These are phyloP conservation scores for Glyptemys insculpta DNA, from an alignment of 2,797 vertebrate species.

Conservation along the genomic window DNA sequence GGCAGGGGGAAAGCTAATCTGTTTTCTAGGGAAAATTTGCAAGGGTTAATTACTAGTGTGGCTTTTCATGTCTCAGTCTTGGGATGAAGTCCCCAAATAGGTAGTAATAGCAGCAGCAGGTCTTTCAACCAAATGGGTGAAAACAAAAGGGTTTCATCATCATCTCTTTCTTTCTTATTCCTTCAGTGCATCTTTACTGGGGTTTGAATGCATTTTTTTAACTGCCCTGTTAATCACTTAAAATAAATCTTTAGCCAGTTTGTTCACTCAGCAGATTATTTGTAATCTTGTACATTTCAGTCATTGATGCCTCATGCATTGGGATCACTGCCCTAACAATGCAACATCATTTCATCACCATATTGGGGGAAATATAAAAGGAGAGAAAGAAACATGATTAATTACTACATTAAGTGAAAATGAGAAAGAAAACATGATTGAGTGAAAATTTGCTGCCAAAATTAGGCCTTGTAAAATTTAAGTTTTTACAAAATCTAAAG, in stretches of 20 bases:
- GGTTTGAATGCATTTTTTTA: background rate
- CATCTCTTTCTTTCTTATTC: background rate
- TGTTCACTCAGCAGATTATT: background rate
- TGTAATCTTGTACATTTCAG: background rate
- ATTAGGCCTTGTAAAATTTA: background rate
- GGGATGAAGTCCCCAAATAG: background rate
- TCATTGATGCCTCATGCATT: background rate
- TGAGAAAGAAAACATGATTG: background rate
- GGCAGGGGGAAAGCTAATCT: no score
- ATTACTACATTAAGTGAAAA: background rate
- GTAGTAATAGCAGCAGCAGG: background rate
- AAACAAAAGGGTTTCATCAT: background rate
- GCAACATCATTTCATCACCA: background rate
- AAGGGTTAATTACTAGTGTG: background rate
- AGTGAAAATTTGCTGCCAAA: background rate
- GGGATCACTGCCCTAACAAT: background rate
- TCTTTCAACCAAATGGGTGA: background rate
- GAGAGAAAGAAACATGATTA: background rate
- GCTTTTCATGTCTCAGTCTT: background rate
- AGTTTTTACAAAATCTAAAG: no score
- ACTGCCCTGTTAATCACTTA: background rate
- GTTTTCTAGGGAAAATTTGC: background rate
- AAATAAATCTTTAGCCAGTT: background rate
- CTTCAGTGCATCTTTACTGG: background rate
- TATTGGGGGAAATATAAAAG: background rate